Evolutionary conservation across 2,113 vertebrate genomes (phyloP).

Genomic region (Hypocryptadius cinnamomeus): DNA sequence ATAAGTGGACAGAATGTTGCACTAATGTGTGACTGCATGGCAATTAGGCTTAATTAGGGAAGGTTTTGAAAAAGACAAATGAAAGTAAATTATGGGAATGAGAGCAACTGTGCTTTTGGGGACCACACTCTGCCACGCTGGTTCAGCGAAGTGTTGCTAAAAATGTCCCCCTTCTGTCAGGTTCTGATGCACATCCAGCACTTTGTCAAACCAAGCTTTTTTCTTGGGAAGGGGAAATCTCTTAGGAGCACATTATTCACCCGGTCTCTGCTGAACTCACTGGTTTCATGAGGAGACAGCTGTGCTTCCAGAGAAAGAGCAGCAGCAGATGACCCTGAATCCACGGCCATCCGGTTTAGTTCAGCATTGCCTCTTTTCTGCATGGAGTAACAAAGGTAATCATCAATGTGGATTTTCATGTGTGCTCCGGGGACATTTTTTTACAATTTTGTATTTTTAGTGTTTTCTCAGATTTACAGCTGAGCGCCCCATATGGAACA

Average conservation of each 20-base stretch:
- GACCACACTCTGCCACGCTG: neutral
- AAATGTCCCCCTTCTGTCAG: neutral
- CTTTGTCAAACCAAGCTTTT: neutral
- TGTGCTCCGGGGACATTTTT: neutral
- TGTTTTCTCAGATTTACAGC: neutral
- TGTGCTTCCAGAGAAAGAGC: neutral
- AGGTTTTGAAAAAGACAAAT: constrained; percentile 17
- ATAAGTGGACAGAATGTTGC: constrained; percentile 7
- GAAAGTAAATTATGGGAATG: constrained; percentile 23
- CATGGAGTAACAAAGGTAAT: neutral
- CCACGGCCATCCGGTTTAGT: rapidly evolving
- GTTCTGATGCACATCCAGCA: neutral
- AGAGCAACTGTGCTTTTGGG: neutral
- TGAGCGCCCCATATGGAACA: neutral
- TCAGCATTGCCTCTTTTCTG: neutral
- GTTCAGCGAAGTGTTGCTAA: neutral
- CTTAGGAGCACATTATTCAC: neutral
- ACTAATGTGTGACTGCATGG: constrained; percentile 24
- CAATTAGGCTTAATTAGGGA: constrained; percentile 39
- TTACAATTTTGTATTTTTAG: neutral
- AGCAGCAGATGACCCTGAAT: neutral
- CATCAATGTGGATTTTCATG: neutral
- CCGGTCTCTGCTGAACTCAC: neutral
- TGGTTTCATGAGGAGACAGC: neutral
- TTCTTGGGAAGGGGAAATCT: neutral